Evolutionary conservation across 2,113 vertebrate genomes (phyloP).

Genomic region (Channa maculata): DNA sequence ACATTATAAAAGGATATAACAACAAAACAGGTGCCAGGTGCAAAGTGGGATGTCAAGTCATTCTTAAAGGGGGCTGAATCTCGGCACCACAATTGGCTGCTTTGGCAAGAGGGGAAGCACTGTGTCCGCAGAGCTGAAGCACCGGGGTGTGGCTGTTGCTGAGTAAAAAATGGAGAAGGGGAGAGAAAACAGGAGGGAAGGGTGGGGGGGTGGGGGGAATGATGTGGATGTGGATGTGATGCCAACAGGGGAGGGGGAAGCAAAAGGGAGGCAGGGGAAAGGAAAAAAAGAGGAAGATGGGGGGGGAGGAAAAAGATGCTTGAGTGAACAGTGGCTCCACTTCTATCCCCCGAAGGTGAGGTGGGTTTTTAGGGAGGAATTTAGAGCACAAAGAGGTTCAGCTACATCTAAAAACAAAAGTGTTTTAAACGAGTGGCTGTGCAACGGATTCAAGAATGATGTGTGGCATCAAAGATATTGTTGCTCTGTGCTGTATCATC

Average conservation of each 20-base stretch:
- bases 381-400: neutral
- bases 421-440: too few species aligned
- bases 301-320: neutral
- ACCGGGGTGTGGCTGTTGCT: slow-evolving; percentile 74
- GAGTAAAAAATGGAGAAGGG: slow-evolving; percentile 46
- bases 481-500: too few species aligned
- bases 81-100: neutral
- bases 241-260: slow-evolving; percentile 6
- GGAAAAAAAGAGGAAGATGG: too few species aligned
- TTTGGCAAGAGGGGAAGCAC: neutral
- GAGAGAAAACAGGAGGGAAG: neutral
- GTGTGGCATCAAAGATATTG: too few species aligned
- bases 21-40: neutral
- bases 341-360: slow-evolving; percentile 25
- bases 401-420: neutral
- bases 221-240: neutral
- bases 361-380: neutral
- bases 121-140: slow-evolving; percentile 23
- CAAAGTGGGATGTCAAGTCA: neutral
- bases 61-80: neutral
- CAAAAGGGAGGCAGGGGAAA: neutral
- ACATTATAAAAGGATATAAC: neutral
- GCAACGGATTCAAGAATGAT: too few species aligned
- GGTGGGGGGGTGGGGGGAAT: neutral
- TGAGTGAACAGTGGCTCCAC: slow-evolving; percentile 17